Base-by-base conservation (phyloP, 2,797 vertebrate species). In the Onychomys torridus region DNA sequence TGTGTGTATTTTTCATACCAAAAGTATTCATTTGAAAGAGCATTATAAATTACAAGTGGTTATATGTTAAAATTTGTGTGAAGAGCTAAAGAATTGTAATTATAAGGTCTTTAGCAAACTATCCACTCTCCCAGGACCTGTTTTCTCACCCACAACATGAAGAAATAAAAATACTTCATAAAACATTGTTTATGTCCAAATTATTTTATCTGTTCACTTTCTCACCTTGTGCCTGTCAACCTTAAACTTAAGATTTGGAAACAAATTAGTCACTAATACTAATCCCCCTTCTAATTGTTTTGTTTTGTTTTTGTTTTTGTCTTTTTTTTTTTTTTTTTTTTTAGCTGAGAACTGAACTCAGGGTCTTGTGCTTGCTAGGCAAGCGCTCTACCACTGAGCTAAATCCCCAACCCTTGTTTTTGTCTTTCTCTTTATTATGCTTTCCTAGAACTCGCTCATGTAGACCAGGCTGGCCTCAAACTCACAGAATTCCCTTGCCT, bases 131-230 rank as follows among this genome's bases (percentile, higher is more conserved):
- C 34, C 16, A 93, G 76, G 93, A 55, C 37, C 71, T 85, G 73
- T 92, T 92, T 93, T 73, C 90, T 96, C 78, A 87, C 55, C 29
- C 85, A 59, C 57, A 94, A 92, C 93, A 78, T 69, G 6, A 63
- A 87, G 69, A 93, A 63, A 55, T 92, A 92, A 89, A 77, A 94
- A 43, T 91, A 73, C 34, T 79, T 84, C 8, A 84, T 76, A 77
- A 93, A 91, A 55, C 69, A 12, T 82, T 34, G 43, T 81, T 85
- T 77, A 29, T 76, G 76, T 82, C 34, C 83, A 76, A 65, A 61
- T 16, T 86, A 89, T 16, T 87, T 90, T 19, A 52, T 83, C 57
- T 95, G 37, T 93, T 90, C 27, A 67, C 87, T 78, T 88, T 93
- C 29, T 89, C 37, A 90, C 43, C 55, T 82, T 23, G 63, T 90